Evolutionary conservation across 2,113 vertebrate species (phyloP), one percentile per base, ranked within the genome.

Genomic region (Danionella cerebrum): DNA sequence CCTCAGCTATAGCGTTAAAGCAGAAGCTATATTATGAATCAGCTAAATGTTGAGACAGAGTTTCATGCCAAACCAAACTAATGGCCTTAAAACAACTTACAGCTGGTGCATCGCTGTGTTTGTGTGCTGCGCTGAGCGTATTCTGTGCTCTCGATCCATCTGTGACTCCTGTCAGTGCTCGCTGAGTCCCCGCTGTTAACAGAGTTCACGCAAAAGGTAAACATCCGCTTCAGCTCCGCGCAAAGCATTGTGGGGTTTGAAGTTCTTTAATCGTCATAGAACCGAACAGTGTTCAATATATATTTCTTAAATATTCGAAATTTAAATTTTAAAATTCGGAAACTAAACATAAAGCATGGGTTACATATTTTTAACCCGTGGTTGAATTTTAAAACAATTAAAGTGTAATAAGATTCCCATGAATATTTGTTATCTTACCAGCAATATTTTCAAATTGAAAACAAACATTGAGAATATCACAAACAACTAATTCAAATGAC

Each of bases 201-300:
- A n/a, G n/a, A n/a, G n/a, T n/a, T 80, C 65, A 67, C 47, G 45
- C 53, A 27, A 62, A 52, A 14, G 33, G 74, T 80, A 79, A 85
- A 87, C 85, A 85, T 88, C 84, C 86, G 83, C 76, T 72, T 24
- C 41, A 24, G 41, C 16, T 27, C 6, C 0, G 41, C 14, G 60
- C 60, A 75, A 59, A 14, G 85, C 24, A 73, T 78, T 81, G 3
- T 83, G 85, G 86, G 83, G 18, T 69, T 9, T 22, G 78, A 78
- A 80, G 81, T 79, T 58, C 8, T 38, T 5, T 9, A 1, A 39
- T 2, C 19, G 14, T n/a, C 19, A 57, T 18, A 4, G 8, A 11
- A 38, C 14, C 29, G 14, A 8, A 8, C 29, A 18, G n/a, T n/a
- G n/a, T n/a, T n/a, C 9, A 33, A 33, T 33, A 9, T 33, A 6